Base-by-base conservation (phyloP, 2,888 invertebrate species). In the Meteorus cinctellus region DNA sequence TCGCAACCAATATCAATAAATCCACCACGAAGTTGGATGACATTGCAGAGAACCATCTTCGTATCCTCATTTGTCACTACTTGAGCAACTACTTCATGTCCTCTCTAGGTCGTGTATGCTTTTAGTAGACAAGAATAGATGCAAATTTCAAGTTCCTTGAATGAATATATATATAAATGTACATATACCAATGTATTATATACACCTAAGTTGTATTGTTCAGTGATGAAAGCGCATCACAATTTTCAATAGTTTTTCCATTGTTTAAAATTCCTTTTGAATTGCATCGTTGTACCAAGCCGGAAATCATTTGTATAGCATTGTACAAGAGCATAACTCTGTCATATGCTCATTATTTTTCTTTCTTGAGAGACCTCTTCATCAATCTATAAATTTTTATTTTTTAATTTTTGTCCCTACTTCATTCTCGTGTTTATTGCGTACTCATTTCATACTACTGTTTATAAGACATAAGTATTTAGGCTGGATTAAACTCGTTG, bases 201-300 rank as follows among this genome's bases (percentile, higher is more conserved):
- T 65, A 41, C 41, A 41, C 41, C 41, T 41, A 41, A 41, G 41
- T 36, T 65, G 10, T 36, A 19, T 36, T 34, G 36, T 55, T 55
- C 19, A 19, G 8, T 55, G 55, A 19, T 55, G 55, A 55, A 55
- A 19, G 55, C 36, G 29, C 66, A 59, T 75, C 66, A 34, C 45
- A 63, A 48, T 63, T 75, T 65, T 69, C 69, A 75, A 75, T 75
- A 75, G 74, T 75, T 68, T 69, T 63, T 31, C 41, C 36, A 75
- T 65, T 75, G 69, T 70, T 70, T 55, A 41, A 48, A 36, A 70
- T 65, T 75, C 55, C 70, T 41, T 63, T 75, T 48, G 70, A 75
- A 75, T 63, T 70, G 51, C 63, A 65, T 36, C 63, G 55, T 62
- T 45, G n/a, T 55, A 34, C 45, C 29, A 55, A 29, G 69, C 29